Percentiles rank a stretch among this genome's conserved stretches.
Evolutionary conservation across 2,113 vertebrate genomes (phyloP).

Genomic region (Eptatretus burgeri): DNA sequence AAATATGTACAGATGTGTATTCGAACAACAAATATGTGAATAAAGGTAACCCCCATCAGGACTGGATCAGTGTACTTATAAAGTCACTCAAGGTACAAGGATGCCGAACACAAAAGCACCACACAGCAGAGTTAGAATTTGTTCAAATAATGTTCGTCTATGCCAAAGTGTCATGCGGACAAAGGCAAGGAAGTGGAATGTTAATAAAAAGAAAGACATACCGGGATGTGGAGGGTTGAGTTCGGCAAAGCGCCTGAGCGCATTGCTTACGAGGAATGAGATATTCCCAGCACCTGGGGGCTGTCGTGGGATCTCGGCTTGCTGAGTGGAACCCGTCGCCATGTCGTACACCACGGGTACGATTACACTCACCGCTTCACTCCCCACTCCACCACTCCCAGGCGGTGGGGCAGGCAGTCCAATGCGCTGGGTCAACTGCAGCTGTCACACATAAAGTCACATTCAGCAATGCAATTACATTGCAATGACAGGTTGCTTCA

Average conservation of each 20-base stretch:
- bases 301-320: constrained; percentile 91
- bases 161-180: too few species aligned
- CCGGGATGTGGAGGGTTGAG: constrained; percentile 67
- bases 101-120: too few species aligned
- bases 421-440: constrained; percentile 82
- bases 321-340: constrained; percentile 84
- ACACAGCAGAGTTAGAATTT: too few species aligned
- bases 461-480: too few species aligned
- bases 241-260: constrained; percentile 92
- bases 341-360: constrained; percentile 98
- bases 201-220: constrained; percentile 12
- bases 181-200: too few species aligned
- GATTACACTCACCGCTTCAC: constrained; percentile 41
- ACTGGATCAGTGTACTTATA: too few species aligned
- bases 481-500: too few species aligned
- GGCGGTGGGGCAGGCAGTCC: constrained; percentile 19
- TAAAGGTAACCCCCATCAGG: too few species aligned
- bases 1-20: too few species aligned
- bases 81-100: too few species aligned
- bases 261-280: constrained; percentile 84
- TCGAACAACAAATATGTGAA: too few species aligned
- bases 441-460: constrained; percentile 17
- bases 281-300: constrained; percentile 83
- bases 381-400: not conserved
- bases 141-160: too few species aligned